Evolutionary conservation across 2,888 invertebrate species (phyloP).

Genomic region (Spilosoma lubricipeda): DNA sequence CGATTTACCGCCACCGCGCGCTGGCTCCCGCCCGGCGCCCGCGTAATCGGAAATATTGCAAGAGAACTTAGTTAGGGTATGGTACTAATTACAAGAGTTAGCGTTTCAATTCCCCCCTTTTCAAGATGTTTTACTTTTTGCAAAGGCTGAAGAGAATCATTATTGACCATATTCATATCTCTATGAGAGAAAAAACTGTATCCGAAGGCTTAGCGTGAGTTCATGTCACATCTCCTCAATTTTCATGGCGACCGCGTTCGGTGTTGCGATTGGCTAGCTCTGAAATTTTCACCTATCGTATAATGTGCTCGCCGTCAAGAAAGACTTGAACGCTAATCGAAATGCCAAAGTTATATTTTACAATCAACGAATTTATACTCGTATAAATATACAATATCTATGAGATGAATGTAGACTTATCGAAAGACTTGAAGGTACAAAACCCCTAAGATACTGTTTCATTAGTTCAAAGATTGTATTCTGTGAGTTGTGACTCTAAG

Average conservation of each 20-base stretch:
- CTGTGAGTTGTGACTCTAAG: neutral
- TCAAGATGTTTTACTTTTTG: neutral
- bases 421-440: neutral
- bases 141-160: neutral
- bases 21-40: conserved; percentile 38
- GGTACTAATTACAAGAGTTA: conserved; percentile 34
- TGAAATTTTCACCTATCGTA: too few species aligned
- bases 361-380: neutral
- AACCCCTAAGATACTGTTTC: neutral
- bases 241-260: too few species aligned
- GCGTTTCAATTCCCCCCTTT: conserved; percentile 21
- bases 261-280: too few species aligned
- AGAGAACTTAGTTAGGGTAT: conserved; percentile 68
- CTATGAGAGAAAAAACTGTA: too few species aligned
- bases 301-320: too few species aligned
- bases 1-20: conserved; percentile 70
- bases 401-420: neutral
- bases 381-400: neutral
- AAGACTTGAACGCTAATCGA: neutral
- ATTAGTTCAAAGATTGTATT: neutral
- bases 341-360: neutral
- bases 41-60: conserved; percentile 82
- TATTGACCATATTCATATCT: neutral
- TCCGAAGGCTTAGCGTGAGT: too few species aligned
- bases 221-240: too few species aligned